Percentiles rank a stretch among this genome's conserved stretches.
phyloP scores from a whole-genome alignment of 2,113 vertebrate species.

The Neotoma lepida region DNA sequence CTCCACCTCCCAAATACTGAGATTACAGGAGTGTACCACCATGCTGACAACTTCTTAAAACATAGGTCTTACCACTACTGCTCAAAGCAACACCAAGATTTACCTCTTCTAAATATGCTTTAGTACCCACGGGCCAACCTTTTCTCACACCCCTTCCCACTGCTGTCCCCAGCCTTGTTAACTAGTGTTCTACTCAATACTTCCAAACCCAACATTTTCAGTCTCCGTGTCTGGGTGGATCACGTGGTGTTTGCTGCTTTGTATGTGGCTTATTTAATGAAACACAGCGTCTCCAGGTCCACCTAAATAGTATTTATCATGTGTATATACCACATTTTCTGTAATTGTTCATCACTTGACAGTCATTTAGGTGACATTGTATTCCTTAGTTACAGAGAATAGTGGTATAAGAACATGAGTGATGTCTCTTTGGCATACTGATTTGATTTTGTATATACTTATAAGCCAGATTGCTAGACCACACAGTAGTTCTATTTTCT shows the following conservation, averaged over 20 bases:
- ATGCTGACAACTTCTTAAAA: background rate
- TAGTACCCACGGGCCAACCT: background rate
- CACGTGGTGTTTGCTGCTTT: background rate
- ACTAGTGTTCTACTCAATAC: too few relatives aligned
- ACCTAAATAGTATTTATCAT: background rate
- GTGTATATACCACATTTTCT: background rate
- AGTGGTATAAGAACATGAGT: background rate
- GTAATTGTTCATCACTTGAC: background rate
- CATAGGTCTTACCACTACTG: background rate
- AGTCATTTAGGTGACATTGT: background rate
- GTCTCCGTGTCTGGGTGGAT: background rate
- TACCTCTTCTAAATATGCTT: background rate
- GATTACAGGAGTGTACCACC: background rate
- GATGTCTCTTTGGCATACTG: background rate
- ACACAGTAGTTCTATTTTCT: background rate
- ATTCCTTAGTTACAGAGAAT: background rate
- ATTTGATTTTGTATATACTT: background rate
- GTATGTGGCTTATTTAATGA: background rate
- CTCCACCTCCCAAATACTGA: background rate
- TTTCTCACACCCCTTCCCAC: background rate
- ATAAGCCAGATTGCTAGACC: background rate
- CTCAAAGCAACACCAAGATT: background rate
- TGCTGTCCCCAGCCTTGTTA: too few relatives aligned
- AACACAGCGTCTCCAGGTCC: background rate
- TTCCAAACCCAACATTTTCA: background rate